Base-by-base conservation (phyloP, 2,113 vertebrate species). In the Xiphias gladius region DNA sequence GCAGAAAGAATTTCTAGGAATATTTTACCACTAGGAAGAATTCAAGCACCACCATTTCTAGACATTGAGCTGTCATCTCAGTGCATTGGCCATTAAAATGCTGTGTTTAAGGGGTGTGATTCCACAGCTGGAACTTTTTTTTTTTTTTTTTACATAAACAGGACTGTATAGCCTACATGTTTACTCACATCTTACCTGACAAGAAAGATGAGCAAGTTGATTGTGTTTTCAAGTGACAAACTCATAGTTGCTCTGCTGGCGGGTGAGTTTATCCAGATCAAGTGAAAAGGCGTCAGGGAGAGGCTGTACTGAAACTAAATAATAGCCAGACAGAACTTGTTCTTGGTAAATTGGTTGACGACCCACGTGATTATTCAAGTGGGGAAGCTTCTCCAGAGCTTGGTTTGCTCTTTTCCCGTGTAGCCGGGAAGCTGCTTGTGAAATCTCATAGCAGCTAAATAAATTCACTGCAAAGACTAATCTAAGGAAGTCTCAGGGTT, bases 311-410 rank as follows among this genome's bases (percentile, higher is more conserved):
- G 48, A 52, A 19, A 52, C 39, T 22, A 10, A 81, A 66, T 61
- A 14, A 41, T 5, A 57, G 24, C 43, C 43, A 54, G 32, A 20
- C n/a, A 28, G 13, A n/a, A 35, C 12, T 2, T 50, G 16, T 2
- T 28, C 12, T 26, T 28, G 9, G 22, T 57, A 9, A 26, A 12
- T 17, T 55, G 35, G 30, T 28, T 48, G 39, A 74, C 55, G n/a
- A 65, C 8, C 17, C 37, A 39, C 10, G 7, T 69, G 35, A 61
- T 79, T 68, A 48, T 66, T 77, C 26, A 52, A 32, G 69, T 69
- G 13, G 46, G 37, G 28, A 46, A n/a, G 26, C 19, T 37, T 50
- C 37, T 61, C 19, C 73, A 24, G 24, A n/a, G 61, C 35, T 78
- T 22, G 50, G 39, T 28, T 63, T 68, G 37, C 66, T 76, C 20